phyloP scores from a whole-genome alignment of 2,797 vertebrate genomes.

The Alectoris magna region DNA sequence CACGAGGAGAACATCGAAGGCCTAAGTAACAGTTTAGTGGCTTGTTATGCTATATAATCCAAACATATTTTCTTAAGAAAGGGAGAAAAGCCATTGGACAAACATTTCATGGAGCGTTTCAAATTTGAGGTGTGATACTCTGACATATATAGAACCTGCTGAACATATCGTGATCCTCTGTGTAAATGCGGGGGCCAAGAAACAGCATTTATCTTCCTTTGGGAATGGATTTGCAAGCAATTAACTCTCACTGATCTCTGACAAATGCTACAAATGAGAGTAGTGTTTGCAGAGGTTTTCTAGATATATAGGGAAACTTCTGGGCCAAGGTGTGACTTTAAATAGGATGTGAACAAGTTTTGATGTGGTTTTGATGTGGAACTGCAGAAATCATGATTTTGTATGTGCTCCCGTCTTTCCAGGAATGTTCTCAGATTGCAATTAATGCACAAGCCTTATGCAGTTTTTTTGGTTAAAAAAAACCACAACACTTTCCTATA shows the following conservation, averaged over 20 bases:
- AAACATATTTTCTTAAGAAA: background rate
- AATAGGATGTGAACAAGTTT: background rate
- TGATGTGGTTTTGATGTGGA: background rate
- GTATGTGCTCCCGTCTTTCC: background rate
- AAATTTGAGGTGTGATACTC: background rate
- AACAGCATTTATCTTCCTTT: background rate
- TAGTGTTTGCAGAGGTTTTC: background rate
- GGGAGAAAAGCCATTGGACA: background rate
- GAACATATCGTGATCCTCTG: background rate
- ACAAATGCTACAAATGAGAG: accelerated
- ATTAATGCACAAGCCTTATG: background rate
- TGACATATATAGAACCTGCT: background rate
- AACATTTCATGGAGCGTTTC: background rate
- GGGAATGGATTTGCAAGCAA: background rate
- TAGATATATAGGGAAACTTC: background rate
- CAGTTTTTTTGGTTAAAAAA: no score
- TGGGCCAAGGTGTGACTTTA: background rate
- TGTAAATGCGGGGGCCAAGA: background rate
- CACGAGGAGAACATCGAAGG: background rate
- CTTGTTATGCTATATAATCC: background rate
- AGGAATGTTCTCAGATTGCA: background rate
- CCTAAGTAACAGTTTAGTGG: background rate
- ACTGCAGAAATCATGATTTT: background rate
- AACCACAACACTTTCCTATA: background rate
- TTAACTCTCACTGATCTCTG: background rate